A percentile compares a stretch with the other conserved stretches of the same genome.
These are phyloP conservation scores for Thereva unica DNA, from an alignment of 2,888 invertebrate species.

Conservation along the genomic window DNA sequence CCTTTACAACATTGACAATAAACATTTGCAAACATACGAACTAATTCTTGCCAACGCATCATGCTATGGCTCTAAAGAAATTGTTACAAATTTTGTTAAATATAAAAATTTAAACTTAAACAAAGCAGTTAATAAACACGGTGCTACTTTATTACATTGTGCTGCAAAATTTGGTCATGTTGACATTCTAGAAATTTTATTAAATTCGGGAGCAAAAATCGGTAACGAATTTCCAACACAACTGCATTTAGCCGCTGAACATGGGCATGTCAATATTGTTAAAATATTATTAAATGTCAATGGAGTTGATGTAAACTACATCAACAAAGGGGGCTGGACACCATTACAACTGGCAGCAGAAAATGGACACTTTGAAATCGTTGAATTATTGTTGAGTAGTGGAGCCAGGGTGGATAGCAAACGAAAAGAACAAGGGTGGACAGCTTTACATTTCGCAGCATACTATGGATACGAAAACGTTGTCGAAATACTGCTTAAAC, in stretches of 20 bases:
- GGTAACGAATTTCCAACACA: slow-evolving; percentile 1
- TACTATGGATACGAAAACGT: slow-evolving; percentile 39
- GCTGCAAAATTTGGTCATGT: slow-evolving; percentile 18
- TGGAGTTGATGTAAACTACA: slow-evolving; percentile 33
- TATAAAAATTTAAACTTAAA: too few relatives aligned
- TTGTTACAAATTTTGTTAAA: too few relatives aligned
- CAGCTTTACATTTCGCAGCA: slow-evolving; percentile 4
- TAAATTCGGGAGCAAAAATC: slow-evolving; percentile 19
- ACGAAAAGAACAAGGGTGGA: neutral
- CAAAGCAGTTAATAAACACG: neutral
- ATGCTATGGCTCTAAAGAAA: too few relatives aligned
- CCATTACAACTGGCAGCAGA: slow-evolving; percentile 24
- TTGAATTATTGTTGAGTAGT: slow-evolving; percentile 7
- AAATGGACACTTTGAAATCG: slow-evolving; percentile 13
- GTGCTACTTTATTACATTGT: slow-evolving; percentile 17
- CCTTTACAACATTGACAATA: too few relatives aligned
- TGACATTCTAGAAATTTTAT: slow-evolving; percentile 16
- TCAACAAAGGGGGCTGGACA: neutral
- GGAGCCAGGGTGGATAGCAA: slow-evolving; percentile 22
- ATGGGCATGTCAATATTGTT: slow-evolving; percentile 1
- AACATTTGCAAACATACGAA: too few relatives aligned
- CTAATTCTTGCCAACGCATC: too few relatives aligned
- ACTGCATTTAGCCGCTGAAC: slow-evolving; percentile 21
- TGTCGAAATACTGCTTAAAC: slow-evolving; percentile 1
- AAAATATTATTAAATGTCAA: slow-evolving; percentile 18